Evolutionary conservation across 2,888 invertebrate species (phyloP).

Genomic region (Rosalia funebris): DNA sequence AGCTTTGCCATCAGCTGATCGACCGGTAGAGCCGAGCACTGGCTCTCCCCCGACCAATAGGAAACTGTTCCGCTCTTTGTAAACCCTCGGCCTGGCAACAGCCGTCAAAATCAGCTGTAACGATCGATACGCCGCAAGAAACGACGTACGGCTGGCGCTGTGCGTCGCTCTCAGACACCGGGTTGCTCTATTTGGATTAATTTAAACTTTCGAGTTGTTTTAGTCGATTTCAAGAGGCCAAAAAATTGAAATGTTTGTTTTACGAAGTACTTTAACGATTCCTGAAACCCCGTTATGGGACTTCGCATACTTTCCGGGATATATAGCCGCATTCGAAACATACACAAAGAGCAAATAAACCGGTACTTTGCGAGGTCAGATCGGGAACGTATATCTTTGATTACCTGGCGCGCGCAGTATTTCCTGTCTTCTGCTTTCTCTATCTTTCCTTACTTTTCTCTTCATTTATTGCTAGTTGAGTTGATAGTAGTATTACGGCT

Average conservation of each 20-base stretch:
- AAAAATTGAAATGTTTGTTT: too few species aligned
- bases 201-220: neutral
- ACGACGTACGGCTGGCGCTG: conserved; percentile 40
- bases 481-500: neutral
- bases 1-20: conserved; percentile 57
- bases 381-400: conserved; percentile 36
- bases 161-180: conserved; percentile 50
- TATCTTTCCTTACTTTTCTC: conserved; percentile 23
- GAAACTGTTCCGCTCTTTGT: conserved; percentile 49
- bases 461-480: conserved; percentile 13
- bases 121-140: conserved; percentile 52
- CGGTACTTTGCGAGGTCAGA: conserved; percentile 43
- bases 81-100: conserved; percentile 61
- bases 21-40: conserved; percentile 48
- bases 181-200: conserved; percentile 46
- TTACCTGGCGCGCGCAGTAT: conserved; percentile 25
- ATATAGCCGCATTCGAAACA: conserved; percentile 42
- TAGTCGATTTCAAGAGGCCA: neutral
- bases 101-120: conserved; percentile 63
- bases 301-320: conserved; percentile 49
- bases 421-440: conserved; percentile 39
- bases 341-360: conserved; percentile 52
- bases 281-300: too few species aligned
- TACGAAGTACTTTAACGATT: too few species aligned
- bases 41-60: conserved; percentile 51